Base-by-base conservation (phyloP, 2,797 vertebrate species). In the Synaphobranchus kaupii region DNA sequence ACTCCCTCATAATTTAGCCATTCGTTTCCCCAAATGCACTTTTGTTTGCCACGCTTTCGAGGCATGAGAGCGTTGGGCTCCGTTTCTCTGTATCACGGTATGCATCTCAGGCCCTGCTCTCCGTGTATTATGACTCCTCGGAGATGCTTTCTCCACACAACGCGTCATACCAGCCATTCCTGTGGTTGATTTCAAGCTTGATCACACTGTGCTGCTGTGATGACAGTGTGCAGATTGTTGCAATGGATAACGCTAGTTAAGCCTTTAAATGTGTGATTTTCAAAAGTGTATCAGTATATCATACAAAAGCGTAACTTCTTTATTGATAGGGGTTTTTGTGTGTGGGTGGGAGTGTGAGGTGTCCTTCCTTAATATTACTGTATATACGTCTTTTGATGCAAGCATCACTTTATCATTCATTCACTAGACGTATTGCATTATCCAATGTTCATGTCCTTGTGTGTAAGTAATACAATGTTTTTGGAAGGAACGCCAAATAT, bases 1-100 rank as follows among this genome's bases (percentile, higher is more conserved):
- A 93, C 93, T 91, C 93, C 92, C 90, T 84, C 87, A 89, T 92
- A 92, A 94, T 94, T 92, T 94, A 93, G 94, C 92, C 93, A 91
- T 92, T 88, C 25, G 54, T 78, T 84, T 60, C 34, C 47, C 83
- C 31, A 44, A 84, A 84, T 20, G 25, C 15, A 25, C 34, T 15
- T 28, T 8, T 50, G 48, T 25, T 25, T 68, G 80, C 68, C 52
- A 17, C 39, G 73, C 76, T 50, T 54, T 76, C 66, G 31, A 52
- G 60, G 28, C 50, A 81, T 48, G 31, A 84, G 54, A 52, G 5
- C 20, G 8, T 2, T 0, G 44, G 39, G 44, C 39, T 80, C 20
- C 1, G 1, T 39, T 44, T 44, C 12, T 12, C 12, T 15, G 54
- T 56, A 56, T 56, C 34, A 15, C 73, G 5, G 31, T 20, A 15